Base-by-base conservation (phyloP, 2,113 vertebrate genomes). In the Ciconia boyciana region DNA sequence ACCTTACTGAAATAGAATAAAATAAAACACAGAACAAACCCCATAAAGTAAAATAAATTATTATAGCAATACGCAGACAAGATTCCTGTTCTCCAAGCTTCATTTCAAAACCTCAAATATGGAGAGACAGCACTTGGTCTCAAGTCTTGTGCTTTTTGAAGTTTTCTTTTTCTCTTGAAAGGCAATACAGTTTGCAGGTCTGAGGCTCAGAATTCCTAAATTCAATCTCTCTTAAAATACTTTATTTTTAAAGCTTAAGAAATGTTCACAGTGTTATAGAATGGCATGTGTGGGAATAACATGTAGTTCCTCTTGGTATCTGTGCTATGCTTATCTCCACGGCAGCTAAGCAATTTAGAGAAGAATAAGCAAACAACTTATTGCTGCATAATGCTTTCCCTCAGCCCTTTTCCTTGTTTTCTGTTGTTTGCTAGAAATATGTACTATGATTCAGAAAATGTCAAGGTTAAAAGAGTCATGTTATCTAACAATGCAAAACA, bases 321-420 rank as follows among this genome's bases (percentile, higher is more conserved):
- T 39, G 11, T 58, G 36, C 68, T 83, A 39, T 17, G 39, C n/a
- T 81, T 93, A 97, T 96, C 90, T 92, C 93, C 94, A 94, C 94
- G 85, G 92, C 31, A 96, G 92, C 93, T 78, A 81, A 89, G 64
- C 55, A 83, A 86, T 94, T 92, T 55, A 64, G 75, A 88, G 75
- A 90, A 80, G 46, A 95, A 89, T 71, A 96, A 93, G 71, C 58
- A 95, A 95, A 80, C 32, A 83, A 70, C 21, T 82, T 93, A 29
- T 7, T 88, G 36, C 84, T 83, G 41, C 34, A 55, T 66, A 76
- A 14, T 88, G 66, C 32, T 65, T 44, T 71, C 43, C 48, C 48
- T 41, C 39, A 62, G 25, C 26, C 39, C 10, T 83, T 36, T 55
- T 62, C 26, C n/a, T 58, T 31, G 2, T 25, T 88, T 96, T 91